These are phyloP conservation scores for Meteorus cinctellus DNA, from an alignment of 2,888 invertebrate genomes.

Conservation along the genomic window DNA sequence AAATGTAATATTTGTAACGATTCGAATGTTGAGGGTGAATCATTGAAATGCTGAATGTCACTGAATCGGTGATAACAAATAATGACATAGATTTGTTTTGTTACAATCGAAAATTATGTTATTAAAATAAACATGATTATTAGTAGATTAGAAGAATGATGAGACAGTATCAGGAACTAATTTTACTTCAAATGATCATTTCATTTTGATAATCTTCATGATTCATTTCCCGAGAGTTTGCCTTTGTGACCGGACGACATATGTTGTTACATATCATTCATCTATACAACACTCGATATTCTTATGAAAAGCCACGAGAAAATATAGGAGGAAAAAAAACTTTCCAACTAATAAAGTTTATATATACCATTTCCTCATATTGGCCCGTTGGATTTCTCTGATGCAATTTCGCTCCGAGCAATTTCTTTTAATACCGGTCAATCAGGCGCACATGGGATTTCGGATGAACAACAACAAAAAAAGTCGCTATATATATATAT, in stretches of 20 bases:
- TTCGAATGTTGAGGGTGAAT: too few relatives aligned
- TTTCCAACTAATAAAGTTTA: constrained; percentile 26
- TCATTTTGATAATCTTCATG: not conserved
- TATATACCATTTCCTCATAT: constrained; percentile 17
- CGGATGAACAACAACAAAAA: constrained; percentile 16
- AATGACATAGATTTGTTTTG: too few relatives aligned
- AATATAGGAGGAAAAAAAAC: not conserved
- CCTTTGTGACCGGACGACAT: not conserved
- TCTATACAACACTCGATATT: constrained; percentile 28
- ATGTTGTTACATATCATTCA: not conserved
- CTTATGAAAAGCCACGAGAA: not conserved
- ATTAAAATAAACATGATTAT: too few relatives aligned
- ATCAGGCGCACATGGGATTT: constrained; percentile 39
- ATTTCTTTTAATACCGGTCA: constrained; percentile 41
- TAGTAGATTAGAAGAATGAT: too few relatives aligned
- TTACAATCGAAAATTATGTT: too few relatives aligned
- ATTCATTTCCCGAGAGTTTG: not conserved
- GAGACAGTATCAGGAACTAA: not conserved
- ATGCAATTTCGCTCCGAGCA: constrained; percentile 34
- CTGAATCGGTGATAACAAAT: too few relatives aligned
- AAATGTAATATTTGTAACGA: too few relatives aligned
- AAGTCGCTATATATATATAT: not conserved
- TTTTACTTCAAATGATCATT: not conserved
- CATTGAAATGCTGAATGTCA: too few relatives aligned
- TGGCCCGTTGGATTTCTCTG: constrained; percentile 25